These are phyloP conservation scores for Cynopterus sphinx DNA, from an alignment of 2,797 vertebrate genomes.

Conservation along the genomic window DNA sequence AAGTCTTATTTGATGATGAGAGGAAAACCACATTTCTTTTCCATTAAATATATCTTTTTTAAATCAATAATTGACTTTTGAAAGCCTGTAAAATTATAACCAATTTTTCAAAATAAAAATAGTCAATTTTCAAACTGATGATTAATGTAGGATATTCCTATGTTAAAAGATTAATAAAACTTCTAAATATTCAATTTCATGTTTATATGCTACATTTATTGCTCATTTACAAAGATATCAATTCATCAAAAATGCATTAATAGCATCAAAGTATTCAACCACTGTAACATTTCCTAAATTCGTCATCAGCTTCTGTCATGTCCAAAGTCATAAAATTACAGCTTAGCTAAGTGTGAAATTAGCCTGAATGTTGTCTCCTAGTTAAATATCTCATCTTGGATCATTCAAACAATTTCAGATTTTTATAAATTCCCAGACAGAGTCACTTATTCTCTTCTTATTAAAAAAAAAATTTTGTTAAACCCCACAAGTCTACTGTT, in stretches of 20 bases:
- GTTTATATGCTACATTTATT: background rate
- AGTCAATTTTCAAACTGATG: conserved; percentile 41
- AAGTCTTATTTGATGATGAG: conserved; percentile 21
- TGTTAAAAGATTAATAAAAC: conserved; percentile 36
- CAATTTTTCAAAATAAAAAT: conserved; percentile 67
- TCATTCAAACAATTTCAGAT: background rate
- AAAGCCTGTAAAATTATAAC: conserved; percentile 12
- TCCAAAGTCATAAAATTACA: background rate
- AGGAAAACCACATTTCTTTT: conserved; percentile 38
- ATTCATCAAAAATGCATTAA: background rate
- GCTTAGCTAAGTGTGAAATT: background rate
- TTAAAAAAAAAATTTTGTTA: background rate
- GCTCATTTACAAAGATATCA: conserved; percentile 42
- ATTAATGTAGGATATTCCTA: conserved; percentile 4
- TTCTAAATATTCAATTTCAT: conserved; percentile 43
- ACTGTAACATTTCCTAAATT: background rate
- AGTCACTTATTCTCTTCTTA: background rate
- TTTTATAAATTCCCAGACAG: background rate
- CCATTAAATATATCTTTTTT: conserved; percentile 31
- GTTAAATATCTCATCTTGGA: background rate
- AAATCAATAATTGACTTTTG: conserved; percentile 31
- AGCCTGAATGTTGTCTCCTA: background rate
- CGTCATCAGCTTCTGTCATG: background rate
- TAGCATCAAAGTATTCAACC: background rate
- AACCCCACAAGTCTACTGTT: background rate